phyloP scores from a whole-genome alignment of 2,888 invertebrate species.

The Hedychridium roseum region DNA sequence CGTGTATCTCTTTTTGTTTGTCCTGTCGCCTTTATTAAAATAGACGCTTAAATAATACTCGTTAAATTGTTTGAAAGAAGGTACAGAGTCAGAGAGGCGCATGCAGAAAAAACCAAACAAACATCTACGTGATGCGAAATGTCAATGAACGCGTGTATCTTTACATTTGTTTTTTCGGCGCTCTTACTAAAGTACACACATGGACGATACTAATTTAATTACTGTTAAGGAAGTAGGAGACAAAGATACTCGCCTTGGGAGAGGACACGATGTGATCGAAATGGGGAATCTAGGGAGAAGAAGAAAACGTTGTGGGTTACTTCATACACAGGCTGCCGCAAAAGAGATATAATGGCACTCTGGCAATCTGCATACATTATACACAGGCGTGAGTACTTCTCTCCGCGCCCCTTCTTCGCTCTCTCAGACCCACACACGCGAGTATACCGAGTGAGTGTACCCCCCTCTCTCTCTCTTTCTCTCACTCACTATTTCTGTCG shows the following conservation, averaged over 20 bases:
- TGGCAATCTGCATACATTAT: constrained; percentile 60
- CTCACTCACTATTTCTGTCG: neutral
- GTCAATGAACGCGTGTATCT: too few species aligned
- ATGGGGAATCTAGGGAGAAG: neutral
- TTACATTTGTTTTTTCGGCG: too few species aligned
- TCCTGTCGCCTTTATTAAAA: too few species aligned
- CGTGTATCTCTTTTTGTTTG: too few species aligned
- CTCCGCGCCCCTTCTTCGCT: constrained; percentile 7
- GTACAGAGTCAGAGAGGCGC: too few species aligned
- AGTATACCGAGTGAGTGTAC: neutral
- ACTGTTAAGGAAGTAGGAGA: constrained; percentile 3
- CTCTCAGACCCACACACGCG: constrained; percentile 1
- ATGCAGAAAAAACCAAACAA: too few species aligned
- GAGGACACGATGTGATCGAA: too few species aligned
- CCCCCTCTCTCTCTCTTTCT: constrained; percentile 6
- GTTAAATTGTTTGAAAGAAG: too few species aligned
- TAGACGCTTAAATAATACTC: too few species aligned
- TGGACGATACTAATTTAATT: too few species aligned
- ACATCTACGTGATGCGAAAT: too few species aligned
- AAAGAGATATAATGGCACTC: constrained; percentile 56
- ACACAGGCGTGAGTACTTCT: constrained; percentile 7
- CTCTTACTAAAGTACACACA: too few species aligned
- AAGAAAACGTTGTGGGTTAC: constrained; percentile 13
- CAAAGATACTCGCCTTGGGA: constrained; percentile 4
- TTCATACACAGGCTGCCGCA: constrained; percentile 27